A percentile compares a stretch with the other conserved stretches of the same genome.
Evolutionary conservation across 2,797 vertebrate genomes (phyloP).

Genomic region (Cossypha polioptera): DNA sequence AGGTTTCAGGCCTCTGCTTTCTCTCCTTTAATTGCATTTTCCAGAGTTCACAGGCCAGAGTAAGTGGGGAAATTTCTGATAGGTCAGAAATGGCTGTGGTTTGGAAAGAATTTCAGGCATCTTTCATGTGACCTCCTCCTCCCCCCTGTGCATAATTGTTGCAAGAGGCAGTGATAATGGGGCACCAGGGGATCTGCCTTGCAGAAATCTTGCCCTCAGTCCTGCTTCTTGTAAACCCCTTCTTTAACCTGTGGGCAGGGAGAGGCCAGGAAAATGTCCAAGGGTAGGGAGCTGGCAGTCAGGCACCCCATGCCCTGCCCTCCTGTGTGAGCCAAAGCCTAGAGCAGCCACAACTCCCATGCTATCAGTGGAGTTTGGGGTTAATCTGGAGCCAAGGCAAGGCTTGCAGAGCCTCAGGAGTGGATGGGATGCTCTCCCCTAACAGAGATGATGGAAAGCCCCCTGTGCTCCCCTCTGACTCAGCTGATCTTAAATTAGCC

Average conservation of each 20-base stretch:
- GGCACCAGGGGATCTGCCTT: conserved; percentile 3
- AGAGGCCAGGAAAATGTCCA: neutral
- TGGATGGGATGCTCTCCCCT: neutral
- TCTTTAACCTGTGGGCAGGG: neutral
- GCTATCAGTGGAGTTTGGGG: neutral
- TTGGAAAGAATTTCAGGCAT: conserved; percentile 77
- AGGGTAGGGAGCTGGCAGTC: neutral
- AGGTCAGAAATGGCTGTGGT: conserved; percentile 65
- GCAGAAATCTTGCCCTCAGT: neutral
- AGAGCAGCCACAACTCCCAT: neutral
- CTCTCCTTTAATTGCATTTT: conserved; percentile 68
- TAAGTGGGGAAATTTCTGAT: conserved; percentile 53
- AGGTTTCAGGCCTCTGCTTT: conserved; percentile 46
- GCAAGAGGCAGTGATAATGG: conserved; percentile 57
- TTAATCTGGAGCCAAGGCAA: neutral
- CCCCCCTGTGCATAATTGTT: conserved; percentile 49
- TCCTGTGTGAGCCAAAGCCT: neutral
- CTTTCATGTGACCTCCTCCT: conserved; percentile 63
- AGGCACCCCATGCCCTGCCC: no score
- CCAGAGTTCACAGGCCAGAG: conserved; percentile 52
- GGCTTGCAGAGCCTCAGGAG: neutral
- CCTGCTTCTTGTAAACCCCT: neutral
- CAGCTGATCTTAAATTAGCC: neutral
- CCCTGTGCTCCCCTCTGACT: neutral
- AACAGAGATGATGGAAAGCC: neutral